These are phyloP conservation scores for Portunus trituberculatus DNA, from an alignment of 1,140 invertebrate species.

Conservation along the genomic window DNA sequence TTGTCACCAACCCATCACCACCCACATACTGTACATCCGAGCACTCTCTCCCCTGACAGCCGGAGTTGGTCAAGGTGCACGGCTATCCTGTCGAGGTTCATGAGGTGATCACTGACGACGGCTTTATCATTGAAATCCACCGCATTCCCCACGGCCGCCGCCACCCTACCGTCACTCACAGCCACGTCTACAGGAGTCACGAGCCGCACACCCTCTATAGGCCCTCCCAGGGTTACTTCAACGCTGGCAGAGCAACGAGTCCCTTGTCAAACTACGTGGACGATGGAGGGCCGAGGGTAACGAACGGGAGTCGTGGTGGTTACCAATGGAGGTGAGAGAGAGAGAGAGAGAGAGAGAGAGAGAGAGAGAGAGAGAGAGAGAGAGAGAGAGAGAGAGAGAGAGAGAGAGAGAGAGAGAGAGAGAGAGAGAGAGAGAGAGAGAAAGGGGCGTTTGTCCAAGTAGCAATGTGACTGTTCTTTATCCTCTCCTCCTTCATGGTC, in stretches of 20 bases:
- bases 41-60: neutral
- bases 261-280: neutral
- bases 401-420: conserved; percentile 32
- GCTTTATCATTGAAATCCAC: neutral
- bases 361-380: neutral
- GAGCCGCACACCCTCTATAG: neutral
- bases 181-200: neutral
- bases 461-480: too few species aligned
- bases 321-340: neutral
- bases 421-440: conserved; percentile 5
- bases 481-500: too few species aligned
- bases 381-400: too few species aligned
- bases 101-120: neutral
- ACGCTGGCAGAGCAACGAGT: neutral
- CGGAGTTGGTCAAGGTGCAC: neutral
- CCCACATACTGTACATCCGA: too few species aligned
- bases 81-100: neutral
- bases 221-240: neutral
- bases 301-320: neutral
- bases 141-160: neutral
- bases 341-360: conserved; percentile 31
- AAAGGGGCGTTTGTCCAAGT: neutral
- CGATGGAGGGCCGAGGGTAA: neutral
- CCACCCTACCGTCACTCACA: neutral
- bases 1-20: too few species aligned